Conservation (phyloP, 2,888 invertebrate genomes). For the Baronia brevicornis region DNA sequence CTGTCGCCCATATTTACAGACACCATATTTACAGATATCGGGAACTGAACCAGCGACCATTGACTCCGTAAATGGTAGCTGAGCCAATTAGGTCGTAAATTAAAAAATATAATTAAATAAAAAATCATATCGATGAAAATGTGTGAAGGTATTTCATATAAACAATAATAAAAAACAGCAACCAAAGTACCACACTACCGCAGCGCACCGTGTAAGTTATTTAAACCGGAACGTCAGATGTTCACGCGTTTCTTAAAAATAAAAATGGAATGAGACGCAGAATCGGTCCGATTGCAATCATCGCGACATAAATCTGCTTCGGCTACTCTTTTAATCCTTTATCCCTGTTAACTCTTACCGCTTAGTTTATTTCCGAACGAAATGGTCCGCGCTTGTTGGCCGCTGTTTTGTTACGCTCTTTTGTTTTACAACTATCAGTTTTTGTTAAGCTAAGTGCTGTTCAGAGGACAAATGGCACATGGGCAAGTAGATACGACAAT, state of each 20-base stretch:
- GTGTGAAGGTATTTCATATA: too few species aligned
- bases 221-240: constrained; percentile 16
- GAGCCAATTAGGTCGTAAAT: too few species aligned
- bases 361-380: constrained; percentile 72
- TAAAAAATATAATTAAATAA: too few species aligned
- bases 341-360: constrained; percentile 74
- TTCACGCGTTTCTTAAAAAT: constrained; percentile 35
- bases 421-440: constrained; percentile 73
- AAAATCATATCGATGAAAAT: too few species aligned
- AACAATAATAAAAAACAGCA: constrained; percentile 3
- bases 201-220: constrained; percentile 5
- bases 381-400: constrained; percentile 66
- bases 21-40: too few species aligned
- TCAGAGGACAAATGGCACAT: constrained; percentile 66
- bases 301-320: constrained; percentile 72
- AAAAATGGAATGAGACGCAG: constrained; percentile 57
- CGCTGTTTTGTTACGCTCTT: constrained; percentile 59
- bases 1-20: too few species aligned
- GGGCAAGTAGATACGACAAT: constrained; percentile 48
- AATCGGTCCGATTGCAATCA: constrained; percentile 68
- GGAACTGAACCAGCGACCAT: too few species aligned
- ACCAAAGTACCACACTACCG: background rate
- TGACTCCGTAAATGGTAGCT: too few species aligned
- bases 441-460: constrained; percentile 74
- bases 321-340: constrained; percentile 75